Conservation (phyloP, 1,140 invertebrate genomes). For the Magallana angulata region DNA sequence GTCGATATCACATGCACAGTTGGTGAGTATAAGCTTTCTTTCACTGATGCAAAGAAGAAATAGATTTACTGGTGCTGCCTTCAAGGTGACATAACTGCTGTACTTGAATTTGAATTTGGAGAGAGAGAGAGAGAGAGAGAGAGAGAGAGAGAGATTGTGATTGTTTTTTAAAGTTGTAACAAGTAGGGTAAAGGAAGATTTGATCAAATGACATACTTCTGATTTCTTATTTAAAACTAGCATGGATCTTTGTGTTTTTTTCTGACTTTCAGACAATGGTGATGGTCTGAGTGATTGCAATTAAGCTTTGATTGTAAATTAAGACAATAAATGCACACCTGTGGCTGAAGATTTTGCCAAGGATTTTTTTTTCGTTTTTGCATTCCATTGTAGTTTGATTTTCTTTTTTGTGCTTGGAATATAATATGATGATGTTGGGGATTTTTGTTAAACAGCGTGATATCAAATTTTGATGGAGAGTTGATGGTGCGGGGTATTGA, state of each 20-base stretch:
- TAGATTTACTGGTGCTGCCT: background rate
- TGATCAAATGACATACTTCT: too few species aligned
- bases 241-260: background rate
- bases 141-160: background rate
- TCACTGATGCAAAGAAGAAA: background rate
- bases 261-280: background rate
- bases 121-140: background rate
- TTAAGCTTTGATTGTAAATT: conserved; percentile 25
- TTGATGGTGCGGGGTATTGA: conserved; percentile 40
- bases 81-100: background rate
- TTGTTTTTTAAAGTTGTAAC: too few species aligned
- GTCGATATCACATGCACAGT: conserved; percentile 11
- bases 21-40: too few species aligned
- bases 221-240: background rate
- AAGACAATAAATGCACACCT: conserved; percentile 37
- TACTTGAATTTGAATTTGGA: background rate
- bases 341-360: conserved; percentile 20
- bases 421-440: conserved; percentile 38
- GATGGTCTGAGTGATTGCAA: conserved; percentile 12
- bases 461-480: conserved; percentile 42
- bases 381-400: conserved; percentile 38
- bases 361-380: background rate
- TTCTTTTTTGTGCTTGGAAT: conserved; percentile 42
- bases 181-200: too few species aligned
- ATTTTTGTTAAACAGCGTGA: conserved; percentile 45